These are phyloP conservation scores for Protodeltote pygarga DNA, from an alignment of 2,888 invertebrate genomes.

Conservation along the genomic window DNA sequence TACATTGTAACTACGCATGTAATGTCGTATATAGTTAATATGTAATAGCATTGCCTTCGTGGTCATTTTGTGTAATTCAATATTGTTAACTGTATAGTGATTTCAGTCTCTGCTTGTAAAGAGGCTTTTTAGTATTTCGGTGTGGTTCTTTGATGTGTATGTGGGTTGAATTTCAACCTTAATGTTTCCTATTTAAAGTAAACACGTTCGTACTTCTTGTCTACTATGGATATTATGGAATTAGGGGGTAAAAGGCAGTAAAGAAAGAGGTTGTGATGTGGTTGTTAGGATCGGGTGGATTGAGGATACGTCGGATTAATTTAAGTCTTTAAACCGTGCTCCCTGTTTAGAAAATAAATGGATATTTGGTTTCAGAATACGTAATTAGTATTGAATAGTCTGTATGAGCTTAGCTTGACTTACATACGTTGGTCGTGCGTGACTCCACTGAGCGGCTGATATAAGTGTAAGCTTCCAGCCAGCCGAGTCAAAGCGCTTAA, in stretches of 20 bases:
- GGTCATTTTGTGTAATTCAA: constrained; percentile 32
- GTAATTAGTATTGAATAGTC: constrained; percentile 34
- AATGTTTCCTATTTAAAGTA: constrained; percentile 26
- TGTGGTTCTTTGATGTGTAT: constrained; percentile 29
- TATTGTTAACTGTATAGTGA: constrained; percentile 23
- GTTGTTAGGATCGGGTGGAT: constrained; percentile 34
- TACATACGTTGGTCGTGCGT: constrained; percentile 50
- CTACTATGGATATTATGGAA: constrained; percentile 40
- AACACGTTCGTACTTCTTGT: constrained; percentile 39
- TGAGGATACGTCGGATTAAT: constrained; percentile 37
- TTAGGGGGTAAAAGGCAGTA: constrained; percentile 37
- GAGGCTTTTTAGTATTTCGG: constrained; percentile 26
- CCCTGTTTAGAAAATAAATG: constrained; percentile 28
- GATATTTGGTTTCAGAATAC: constrained; percentile 25
- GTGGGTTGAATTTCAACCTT: constrained; percentile 30
- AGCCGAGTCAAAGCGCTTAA: constrained; percentile 51
- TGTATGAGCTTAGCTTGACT: constrained; percentile 35
- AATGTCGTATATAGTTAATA: constrained; percentile 50
- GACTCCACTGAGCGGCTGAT: constrained; percentile 47
- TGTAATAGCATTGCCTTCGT: constrained; percentile 30
- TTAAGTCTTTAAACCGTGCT: constrained; percentile 31
- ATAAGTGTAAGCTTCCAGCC: constrained; percentile 48
- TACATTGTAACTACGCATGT: constrained; percentile 55
- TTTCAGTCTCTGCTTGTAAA: constrained; percentile 25
- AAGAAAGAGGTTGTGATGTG: constrained; percentile 42